These are phyloP conservation scores for Steromphala cineraria DNA, from an alignment of 2,888 invertebrate genomes.

Conservation along the genomic window DNA sequence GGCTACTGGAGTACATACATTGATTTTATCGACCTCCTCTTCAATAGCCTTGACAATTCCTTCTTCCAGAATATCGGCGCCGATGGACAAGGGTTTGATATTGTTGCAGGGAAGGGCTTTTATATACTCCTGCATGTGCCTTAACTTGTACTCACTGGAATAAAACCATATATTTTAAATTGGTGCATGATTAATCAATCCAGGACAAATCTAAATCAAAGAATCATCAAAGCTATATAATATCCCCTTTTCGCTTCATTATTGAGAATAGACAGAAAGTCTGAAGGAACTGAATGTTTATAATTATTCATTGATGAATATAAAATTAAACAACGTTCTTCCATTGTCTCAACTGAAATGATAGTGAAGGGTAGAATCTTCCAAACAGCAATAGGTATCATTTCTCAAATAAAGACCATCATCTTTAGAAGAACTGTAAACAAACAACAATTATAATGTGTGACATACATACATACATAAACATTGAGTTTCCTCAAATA, in stretches of 20 bases:
- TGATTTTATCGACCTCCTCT: constrained; percentile 75
- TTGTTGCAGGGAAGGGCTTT: constrained; percentile 82
- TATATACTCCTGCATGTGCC: constrained; percentile 81
- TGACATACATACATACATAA: too few species aligned
- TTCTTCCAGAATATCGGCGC: constrained; percentile 84
- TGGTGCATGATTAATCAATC: background rate
- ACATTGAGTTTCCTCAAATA: background rate
- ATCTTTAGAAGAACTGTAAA: too few species aligned
- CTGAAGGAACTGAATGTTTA: too few species aligned
- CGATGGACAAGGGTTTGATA: constrained; percentile 82
- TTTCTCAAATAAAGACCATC: too few species aligned
- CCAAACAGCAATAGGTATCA: too few species aligned
- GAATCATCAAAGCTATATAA: background rate
- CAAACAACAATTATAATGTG: too few species aligned
- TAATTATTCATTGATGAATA: too few species aligned
- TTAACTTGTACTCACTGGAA: constrained; percentile 51
- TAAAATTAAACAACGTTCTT: too few species aligned
- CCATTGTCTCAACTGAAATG: too few species aligned
- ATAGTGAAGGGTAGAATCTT: too few species aligned
- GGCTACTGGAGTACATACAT: constrained; percentile 39
- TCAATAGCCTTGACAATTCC: constrained; percentile 80
- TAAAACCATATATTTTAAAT: background rate
- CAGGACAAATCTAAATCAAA: background rate
- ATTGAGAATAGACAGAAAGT: too few species aligned
- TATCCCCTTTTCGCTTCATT: background rate